Percentiles rank a stretch among this genome's conserved stretches.
Conservation (phyloP, 2,888 invertebrate species). For the Spisula solida region DNA sequence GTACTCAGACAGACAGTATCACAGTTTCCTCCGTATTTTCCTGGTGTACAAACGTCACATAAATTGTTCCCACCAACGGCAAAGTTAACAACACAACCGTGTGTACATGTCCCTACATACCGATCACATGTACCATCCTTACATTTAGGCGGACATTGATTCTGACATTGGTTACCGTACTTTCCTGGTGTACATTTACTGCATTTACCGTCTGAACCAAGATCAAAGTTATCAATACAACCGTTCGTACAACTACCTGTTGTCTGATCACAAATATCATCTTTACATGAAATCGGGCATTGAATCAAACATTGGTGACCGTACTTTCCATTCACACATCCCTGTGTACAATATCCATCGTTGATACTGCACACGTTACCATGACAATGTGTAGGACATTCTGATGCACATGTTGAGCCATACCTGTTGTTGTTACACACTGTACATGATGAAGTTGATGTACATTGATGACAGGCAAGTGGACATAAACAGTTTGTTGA, state of each 20-base stretch:
- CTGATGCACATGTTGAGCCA: too few species aligned
- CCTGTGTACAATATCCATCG: too few species aligned
- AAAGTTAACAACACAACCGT: neutral
- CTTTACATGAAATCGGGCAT: neutral
- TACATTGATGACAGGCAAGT: neutral
- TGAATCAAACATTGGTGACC: neutral
- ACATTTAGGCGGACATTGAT: neutral
- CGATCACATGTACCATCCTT: neutral
- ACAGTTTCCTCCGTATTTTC: neutral
- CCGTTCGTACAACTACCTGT: neutral
- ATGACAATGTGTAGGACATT: too few species aligned
- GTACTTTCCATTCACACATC: too few species aligned
- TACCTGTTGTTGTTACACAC: neutral
- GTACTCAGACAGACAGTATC: neutral
- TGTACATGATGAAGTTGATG: neutral
- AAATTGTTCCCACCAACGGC: neutral
- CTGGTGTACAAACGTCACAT: neutral
- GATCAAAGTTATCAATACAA: conserved; percentile 15
- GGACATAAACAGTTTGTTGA: conserved; percentile 4
- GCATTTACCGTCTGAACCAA: too few species aligned
- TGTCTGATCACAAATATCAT: neutral
- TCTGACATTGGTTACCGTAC: too few species aligned
- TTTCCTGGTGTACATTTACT: too few species aligned
- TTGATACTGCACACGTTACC: too few species aligned
- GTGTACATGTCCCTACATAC: neutral